phyloP scores from a whole-genome alignment of 92 coral and sea anemone species.

The Virgularia gustaviana region DNA sequence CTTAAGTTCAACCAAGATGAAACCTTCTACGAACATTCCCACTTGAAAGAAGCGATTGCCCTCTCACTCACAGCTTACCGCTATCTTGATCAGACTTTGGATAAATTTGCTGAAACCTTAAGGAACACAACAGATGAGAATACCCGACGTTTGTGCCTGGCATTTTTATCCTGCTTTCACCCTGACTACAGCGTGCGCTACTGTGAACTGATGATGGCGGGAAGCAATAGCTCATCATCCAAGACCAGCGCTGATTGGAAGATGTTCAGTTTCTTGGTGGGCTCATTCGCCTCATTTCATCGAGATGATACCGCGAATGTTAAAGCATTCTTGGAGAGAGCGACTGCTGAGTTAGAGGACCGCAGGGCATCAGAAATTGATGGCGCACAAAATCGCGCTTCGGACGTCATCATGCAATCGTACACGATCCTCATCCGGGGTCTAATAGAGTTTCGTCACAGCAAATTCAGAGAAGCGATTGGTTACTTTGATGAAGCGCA shows the following conservation, averaged over 20 bases:
- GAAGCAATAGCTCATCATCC: neutral
- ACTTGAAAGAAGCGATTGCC: constrained; percentile 10
- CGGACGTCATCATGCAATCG: neutral
- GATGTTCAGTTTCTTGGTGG: constrained; percentile 6
- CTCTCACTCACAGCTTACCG: constrained; percentile 20
- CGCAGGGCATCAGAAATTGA: too few relatives aligned
- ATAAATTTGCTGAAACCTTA: constrained; percentile 3
- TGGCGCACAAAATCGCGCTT: too few relatives aligned
- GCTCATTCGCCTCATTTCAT: constrained; percentile 15
- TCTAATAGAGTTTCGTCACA: neutral
- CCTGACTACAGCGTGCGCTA: constrained; percentile 10
- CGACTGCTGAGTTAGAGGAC: neutral
- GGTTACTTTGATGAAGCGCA: neutral
- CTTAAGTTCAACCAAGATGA: constrained; percentile 2
- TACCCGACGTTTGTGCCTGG: constrained; percentile 17
- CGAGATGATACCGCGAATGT: constrained; percentile 10
- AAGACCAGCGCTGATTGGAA: constrained; percentile 9
- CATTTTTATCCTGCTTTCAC: constrained; percentile 22
- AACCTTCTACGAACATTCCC: constrained; percentile 27
- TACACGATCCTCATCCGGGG: constrained; percentile 18
- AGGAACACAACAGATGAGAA: neutral
- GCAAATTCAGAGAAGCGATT: constrained; percentile 7
- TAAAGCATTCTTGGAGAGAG: neutral
- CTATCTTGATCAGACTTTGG: neutral
- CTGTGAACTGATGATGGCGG: constrained; percentile 6